Evolutionary conservation across 1,140 invertebrate species (phyloP).

Genomic region (Rhysida immarginata): DNA sequence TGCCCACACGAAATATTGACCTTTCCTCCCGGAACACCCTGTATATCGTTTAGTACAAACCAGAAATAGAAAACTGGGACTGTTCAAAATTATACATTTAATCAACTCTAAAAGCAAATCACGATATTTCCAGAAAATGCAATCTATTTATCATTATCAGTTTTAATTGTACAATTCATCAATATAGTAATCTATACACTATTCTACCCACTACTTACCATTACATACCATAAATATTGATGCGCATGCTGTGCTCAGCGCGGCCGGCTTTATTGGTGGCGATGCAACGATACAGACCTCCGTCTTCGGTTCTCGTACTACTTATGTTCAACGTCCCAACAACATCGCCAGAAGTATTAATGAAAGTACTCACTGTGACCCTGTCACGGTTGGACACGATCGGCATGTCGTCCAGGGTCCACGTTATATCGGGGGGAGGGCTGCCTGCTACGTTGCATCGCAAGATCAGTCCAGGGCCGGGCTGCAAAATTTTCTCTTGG

Average conservation of each 20-base stretch:
- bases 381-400: slow-evolving; percentile 28
- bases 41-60: no score
- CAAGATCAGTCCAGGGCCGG: slow-evolving; percentile 63
- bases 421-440: slow-evolving; percentile 57
- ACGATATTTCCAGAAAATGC: no score
- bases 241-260: slow-evolving; percentile 64
- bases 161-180: no score
- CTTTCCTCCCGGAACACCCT: no score
- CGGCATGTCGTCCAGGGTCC: slow-evolving; percentile 62
- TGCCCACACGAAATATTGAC: no score
- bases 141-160: no score
- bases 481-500: slow-evolving; percentile 65
- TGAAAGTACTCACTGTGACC: slow-evolving; percentile 28
- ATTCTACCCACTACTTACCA: no score
- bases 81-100: no score
- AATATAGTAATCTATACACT: no score
- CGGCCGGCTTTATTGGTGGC: slow-evolving; percentile 82
- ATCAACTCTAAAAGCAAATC: no score
- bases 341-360: slow-evolving; percentile 66
- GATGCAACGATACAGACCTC: slow-evolving; percentile 80
- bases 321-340: slow-evolving; percentile 88
- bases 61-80: no score
- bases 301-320: slow-evolving; percentile 78
- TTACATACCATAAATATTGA: slow-evolving; percentile 69
- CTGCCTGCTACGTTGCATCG: slow-evolving; percentile 73